Evolutionary conservation across 2,797 vertebrate genomes (phyloP).

Genomic region (Toxotes lorentzi): DNA sequence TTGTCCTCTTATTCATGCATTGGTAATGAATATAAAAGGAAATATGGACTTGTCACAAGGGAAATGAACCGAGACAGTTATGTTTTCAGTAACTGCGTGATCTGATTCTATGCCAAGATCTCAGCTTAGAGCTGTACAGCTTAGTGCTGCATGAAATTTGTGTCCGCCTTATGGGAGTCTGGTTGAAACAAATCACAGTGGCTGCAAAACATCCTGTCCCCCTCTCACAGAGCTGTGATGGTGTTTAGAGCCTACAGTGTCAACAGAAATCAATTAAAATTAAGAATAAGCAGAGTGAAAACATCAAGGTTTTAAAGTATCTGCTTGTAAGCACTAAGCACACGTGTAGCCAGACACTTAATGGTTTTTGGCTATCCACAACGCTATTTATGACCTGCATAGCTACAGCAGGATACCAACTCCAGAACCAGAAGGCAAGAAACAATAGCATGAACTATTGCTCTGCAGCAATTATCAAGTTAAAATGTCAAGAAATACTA

Average conservation of each 20-base stretch:
- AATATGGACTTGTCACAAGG: slow-evolving; percentile 41
- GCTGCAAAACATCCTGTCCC: slow-evolving; percentile 24
- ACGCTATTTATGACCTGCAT: background rate
- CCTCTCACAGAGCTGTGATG: slow-evolving; percentile 1
- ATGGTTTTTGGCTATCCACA: background rate
- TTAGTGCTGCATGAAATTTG: slow-evolving; percentile 39
- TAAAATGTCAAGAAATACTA: slow-evolving; percentile 1
- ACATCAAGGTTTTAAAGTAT: background rate
- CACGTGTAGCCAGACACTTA: background rate
- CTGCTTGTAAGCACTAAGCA: background rate
- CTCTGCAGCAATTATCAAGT: slow-evolving; percentile 4
- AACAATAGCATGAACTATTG: background rate
- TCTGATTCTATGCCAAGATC: slow-evolving; percentile 61
- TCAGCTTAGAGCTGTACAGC: slow-evolving; percentile 51
- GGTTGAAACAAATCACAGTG: slow-evolving; percentile 45
- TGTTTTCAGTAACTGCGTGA: slow-evolving; percentile 59
- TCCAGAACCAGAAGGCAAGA: background rate
- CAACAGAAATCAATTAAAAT: slow-evolving; percentile 24
- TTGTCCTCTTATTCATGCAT: slow-evolving; percentile 39
- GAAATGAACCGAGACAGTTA: slow-evolving; percentile 45
- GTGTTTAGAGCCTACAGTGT: background rate
- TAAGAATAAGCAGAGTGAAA: background rate
- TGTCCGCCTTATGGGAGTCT: slow-evolving; percentile 40
- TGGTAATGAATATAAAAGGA: slow-evolving; percentile 46
- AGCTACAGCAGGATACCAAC: too few relatives aligned